Percentiles rank a stretch among this genome's conserved stretches.
phyloP scores from a whole-genome alignment of 2,888 invertebrate genomes.

The Carcina quercana region DNA sequence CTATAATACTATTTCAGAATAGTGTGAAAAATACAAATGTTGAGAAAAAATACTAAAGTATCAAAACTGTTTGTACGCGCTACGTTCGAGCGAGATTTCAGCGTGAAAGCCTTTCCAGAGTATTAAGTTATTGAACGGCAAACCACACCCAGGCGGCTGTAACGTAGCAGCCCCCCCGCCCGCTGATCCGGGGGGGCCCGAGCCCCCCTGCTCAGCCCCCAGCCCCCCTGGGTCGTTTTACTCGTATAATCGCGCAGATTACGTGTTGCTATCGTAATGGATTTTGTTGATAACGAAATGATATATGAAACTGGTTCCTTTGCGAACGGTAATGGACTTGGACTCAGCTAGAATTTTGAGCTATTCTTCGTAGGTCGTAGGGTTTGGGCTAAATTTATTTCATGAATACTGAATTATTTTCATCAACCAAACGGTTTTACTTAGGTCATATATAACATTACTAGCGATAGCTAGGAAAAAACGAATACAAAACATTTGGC shows the following conservation, averaged over 20 bases:
- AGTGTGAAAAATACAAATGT: neutral
- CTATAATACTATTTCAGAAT: no score
- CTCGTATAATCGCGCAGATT: constrained; percentile 37
- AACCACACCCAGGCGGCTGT: constrained; percentile 71
- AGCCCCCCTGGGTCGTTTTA: constrained; percentile 30
- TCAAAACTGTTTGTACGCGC: constrained; percentile 33
- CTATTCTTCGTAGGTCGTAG: no score
- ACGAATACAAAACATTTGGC: no score
- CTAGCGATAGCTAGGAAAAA: no score
- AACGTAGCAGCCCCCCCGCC: constrained; percentile 55
- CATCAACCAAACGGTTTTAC: no score
- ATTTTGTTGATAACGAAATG: no score
- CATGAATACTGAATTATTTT: no score
- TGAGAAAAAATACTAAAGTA: constrained; percentile 22
- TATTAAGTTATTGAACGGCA: constrained; percentile 76
- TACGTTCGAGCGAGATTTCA: constrained; percentile 63
- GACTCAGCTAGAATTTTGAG: no score
- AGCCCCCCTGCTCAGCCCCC: constrained; percentile 11
- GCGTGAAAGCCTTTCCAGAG: constrained; percentile 72
- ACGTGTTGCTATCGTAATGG: constrained; percentile 45
- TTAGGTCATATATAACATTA: no score
- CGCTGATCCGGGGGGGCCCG: constrained; percentile 10
- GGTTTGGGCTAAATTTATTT: no score
- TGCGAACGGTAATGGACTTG: no score
- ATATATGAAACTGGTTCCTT: no score